Percentiles rank a stretch among this genome's conserved stretches.
These are phyloP conservation scores for Brachypalpus laphriformis DNA, from an alignment of 2,888 invertebrate genomes.

Conservation along the genomic window DNA sequence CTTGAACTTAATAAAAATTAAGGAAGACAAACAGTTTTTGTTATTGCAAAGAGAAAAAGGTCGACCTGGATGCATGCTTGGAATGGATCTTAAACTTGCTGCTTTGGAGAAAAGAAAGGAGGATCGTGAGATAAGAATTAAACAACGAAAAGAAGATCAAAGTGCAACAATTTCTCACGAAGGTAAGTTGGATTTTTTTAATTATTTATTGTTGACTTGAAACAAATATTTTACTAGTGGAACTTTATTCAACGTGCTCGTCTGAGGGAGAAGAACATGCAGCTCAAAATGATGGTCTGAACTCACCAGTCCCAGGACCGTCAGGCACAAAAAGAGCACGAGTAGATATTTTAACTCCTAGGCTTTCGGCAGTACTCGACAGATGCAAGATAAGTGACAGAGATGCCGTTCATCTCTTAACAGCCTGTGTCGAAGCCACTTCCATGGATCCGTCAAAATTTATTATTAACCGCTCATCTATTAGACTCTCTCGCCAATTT, in stretches of 20 bases:
- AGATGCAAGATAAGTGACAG: no score
- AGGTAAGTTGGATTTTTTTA: neutral
- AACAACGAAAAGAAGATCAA: neutral
- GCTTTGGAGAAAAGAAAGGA: constrained; percentile 4
- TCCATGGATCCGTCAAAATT: neutral
- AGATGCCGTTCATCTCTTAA: no score
- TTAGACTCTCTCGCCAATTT: neutral
- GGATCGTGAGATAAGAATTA: neutral
- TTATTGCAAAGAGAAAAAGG: constrained; percentile 27
- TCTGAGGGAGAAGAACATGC: no score
- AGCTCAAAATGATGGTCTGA: no score
- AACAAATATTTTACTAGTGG: neutral
- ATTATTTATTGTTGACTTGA: neutral
- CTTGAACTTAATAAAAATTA: constrained; percentile 19
- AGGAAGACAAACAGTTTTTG: constrained; percentile 33
- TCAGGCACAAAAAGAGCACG: constrained; percentile 24
- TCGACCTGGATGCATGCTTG: constrained; percentile 41
- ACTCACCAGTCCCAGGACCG: neutral
- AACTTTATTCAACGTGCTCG: no score
- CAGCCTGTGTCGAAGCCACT: no score
- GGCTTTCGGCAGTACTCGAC: no score
- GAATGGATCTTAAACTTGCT: constrained; percentile 7
- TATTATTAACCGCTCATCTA: neutral
- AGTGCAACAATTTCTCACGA: neutral
- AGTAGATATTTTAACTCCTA: no score